Evolutionary conservation across 2,888 invertebrate genomes (phyloP).

Genomic region (Diarsia mendica): DNA sequence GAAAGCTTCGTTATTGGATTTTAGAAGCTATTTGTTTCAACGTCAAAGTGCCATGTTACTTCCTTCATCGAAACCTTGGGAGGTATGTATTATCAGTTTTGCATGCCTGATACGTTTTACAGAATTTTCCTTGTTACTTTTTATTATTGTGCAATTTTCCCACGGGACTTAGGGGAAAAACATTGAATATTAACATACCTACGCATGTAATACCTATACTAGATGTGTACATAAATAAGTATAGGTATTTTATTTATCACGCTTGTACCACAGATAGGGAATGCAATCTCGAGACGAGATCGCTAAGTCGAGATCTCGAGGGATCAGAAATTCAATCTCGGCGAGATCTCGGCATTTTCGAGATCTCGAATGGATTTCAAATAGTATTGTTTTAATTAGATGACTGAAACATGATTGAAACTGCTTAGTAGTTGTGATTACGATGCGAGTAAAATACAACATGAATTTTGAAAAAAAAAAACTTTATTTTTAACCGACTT

Average conservation of each 20-base stretch:
- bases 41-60: slow-evolving; percentile 97
- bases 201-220: neutral
- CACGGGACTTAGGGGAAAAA: neutral
- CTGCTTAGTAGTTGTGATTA: too few relatives aligned
- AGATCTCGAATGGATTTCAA: too few relatives aligned
- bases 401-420: too few relatives aligned
- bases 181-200: neutral
- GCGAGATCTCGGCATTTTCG: too few relatives aligned
- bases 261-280: neutral
- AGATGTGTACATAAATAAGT: neutral
- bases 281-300: too few relatives aligned
- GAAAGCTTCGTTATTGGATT: slow-evolving; percentile 95
- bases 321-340: too few relatives aligned
- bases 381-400: too few relatives aligned
- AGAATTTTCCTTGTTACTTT: slow-evolving; percentile 2
- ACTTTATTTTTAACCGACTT: too few relatives aligned
- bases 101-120: neutral
- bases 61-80: slow-evolving; percentile 94
- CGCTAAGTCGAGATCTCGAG: too few relatives aligned
- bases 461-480: too few relatives aligned
- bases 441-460: too few relatives aligned
- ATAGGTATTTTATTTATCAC: slow-evolving; percentile 3
- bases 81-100: slow-evolving; percentile 88
- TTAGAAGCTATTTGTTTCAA: slow-evolving; percentile 97
- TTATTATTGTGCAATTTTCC: too few relatives aligned